These are phyloP conservation scores for Pelodiscus sinensis DNA, from an alignment of 2,113 vertebrate genomes.

Conservation along the genomic window DNA sequence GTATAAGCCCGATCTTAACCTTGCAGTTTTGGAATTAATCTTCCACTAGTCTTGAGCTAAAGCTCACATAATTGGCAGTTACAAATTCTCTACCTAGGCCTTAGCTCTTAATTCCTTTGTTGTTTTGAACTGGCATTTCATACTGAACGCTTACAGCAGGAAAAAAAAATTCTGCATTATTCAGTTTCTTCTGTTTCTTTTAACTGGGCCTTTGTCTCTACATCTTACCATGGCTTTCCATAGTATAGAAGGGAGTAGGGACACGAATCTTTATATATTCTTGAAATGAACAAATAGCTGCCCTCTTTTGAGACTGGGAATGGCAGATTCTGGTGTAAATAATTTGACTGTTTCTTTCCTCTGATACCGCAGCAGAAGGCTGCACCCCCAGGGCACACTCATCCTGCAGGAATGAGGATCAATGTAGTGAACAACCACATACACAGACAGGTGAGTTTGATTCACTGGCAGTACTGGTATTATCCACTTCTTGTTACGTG, in stretches of 20 bases:
- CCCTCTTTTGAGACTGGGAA: neutral
- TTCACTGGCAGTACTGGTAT: neutral
- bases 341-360: conserved; percentile 28
- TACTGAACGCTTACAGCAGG: neutral
- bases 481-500: neutral
- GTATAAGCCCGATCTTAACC: neutral
- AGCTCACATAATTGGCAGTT: neutral
- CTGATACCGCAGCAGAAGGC: conserved; percentile 78
- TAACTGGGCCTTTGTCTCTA: neutral
- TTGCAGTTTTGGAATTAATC: neutral
- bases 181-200: neutral
- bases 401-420: conserved; percentile 84
- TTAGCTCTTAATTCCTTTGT: neutral
- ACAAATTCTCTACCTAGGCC: accelerated
- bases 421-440: conserved; percentile 84
- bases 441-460: conserved; percentile 76
- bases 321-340: neutral
- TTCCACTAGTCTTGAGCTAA: neutral
- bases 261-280: neutral
- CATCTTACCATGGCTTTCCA: neutral
- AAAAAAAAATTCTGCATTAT: neutral
- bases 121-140: neutral
- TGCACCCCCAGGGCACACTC: conserved; percentile 67
- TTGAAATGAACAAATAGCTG: neutral
- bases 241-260: neutral